Base-by-base conservation (phyloP, 2,797 vertebrate species). In the Tenualosa thibaudeaui region DNA sequence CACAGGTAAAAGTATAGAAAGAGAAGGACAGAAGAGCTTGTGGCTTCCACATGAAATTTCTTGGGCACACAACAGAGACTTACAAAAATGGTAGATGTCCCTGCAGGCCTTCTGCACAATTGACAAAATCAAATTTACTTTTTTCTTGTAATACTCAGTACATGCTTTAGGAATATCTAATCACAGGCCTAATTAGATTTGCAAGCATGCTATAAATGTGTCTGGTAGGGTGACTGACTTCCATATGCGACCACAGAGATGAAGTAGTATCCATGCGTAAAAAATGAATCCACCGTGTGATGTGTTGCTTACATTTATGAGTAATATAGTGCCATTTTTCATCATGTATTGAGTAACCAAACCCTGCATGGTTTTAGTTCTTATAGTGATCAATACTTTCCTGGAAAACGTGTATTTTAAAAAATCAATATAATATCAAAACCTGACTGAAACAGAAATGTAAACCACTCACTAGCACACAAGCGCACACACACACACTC, bases 381-480 rank as follows among this genome's bases (percentile, higher is more conserved):
- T 46, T 78, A 43, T 40, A 78, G 6, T 78, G 71, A 78, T 78
- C 71, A 46, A 78, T 78, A 78, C 37, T 46, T 78, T 78, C 71
- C 71, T 78, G 71, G 71, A 78, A 78, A 46, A 78, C 9, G 43
- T 43, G 71, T 78, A 78, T 78, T 78, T 78, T 46, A 6, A n/a
- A 78, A 78, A 78, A 78, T 78, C 40, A 43, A 75, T 75, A 75
- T 43, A 43, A 75, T 75, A 75, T 43, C 68, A 43, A 75, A 75
- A 75, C 17, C 68, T 78, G 71, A 40, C 40, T 46, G 40, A 71
- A 78, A 78, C 37, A 62, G 58, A 78, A 15, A 19, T 17, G 8
- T 78, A 46, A 43, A 78, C 37, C 71, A 78, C 9, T 31, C 31
- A 40, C 68, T 17, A 71, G 17, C 31, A 15, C 37, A 78, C 71